Conservation (phyloP, 2,888 invertebrate genomes). For the Oligia latruncula region DNA sequence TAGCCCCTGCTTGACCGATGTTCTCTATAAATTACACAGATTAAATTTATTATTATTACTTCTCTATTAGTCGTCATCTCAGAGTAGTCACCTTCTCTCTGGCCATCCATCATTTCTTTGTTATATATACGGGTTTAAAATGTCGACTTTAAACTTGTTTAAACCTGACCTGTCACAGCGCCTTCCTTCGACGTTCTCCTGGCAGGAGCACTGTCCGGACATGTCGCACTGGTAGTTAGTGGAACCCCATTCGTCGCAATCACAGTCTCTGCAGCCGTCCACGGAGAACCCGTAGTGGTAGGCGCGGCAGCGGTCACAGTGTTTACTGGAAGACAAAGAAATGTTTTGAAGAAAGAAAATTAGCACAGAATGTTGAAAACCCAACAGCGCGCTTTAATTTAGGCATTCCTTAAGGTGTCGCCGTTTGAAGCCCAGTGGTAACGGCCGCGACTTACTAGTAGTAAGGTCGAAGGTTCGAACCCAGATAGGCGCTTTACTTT, state of each 20-base stretch:
- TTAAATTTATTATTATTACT: not conserved
- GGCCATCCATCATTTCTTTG: not conserved
- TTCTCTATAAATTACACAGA: too few relatives aligned
- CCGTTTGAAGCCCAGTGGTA: not conserved
- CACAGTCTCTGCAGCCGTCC: constrained; percentile 95
- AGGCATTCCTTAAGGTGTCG: not conserved
- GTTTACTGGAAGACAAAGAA: constrained; percentile 82
- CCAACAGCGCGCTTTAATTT: not conserved
- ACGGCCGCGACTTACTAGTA: too few relatives aligned
- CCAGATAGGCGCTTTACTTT: too few relatives aligned
- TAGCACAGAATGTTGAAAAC: not conserved
- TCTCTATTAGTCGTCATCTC: not conserved
- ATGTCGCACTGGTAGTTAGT: constrained; percentile 96
- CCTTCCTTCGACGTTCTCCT: constrained; percentile 97
- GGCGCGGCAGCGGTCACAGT: constrained; percentile 94
- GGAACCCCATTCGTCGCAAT: constrained; percentile 97
- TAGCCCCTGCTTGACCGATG: too few relatives aligned
- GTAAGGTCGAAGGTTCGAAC: too few relatives aligned
- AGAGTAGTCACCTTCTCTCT: not conserved
- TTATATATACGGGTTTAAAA: not conserved
- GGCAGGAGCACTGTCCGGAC: constrained; percentile 96
- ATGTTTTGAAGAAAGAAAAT: not conserved
- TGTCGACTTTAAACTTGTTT: not conserved
- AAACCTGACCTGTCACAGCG: constrained; percentile 93
- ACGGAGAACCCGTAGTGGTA: constrained; percentile 95